Base-by-base conservation (phyloP, 1,140 invertebrate genomes). In the Monochamus saltuarius region DNA sequence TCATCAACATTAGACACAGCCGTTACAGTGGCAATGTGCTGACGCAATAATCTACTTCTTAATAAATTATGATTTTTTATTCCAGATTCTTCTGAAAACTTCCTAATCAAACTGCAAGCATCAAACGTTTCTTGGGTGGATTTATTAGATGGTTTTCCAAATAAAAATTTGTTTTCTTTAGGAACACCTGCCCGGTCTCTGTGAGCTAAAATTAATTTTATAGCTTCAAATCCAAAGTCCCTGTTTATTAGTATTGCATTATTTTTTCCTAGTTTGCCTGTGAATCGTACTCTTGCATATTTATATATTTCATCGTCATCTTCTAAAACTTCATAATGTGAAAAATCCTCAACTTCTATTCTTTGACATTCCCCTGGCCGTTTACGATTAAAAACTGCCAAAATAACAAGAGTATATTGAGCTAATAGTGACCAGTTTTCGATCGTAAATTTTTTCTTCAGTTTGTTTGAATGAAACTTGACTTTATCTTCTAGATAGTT, bases 251-350 rank as follows among this genome's bases (percentile, higher is more conserved):
- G 45, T n/a, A 47, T 4, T 16, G 45, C 45, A 47, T 11, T 47
- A 19, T 47, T 47, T 19, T 47, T 19, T 10, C 45, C 45, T 47
- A 47, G 17, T 29, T 47, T 47, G 7, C 19, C 45, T 16, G 16
- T 47, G 11, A 47, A 29, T 17, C 17, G 17, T 2, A 47, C 17
- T 47, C 45, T 47, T 10, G 45, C 45, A 11, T 8, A 47, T 7
- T 47, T 47, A 47, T 4, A 16, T 17, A 22, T 22, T 22, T 22
- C 29, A 16, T 47, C 45, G 2, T 47, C 45, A 47, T 47, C 29
- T 10, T 9, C 16, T 11, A 19, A 11, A 17, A 47, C 16, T 47
- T 47, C 16, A 3, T 29, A 3, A 29, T 29, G n/a, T n/a, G n/a
- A n/a, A n/a, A n/a, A 29, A 29, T 29, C 22, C 2, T 29, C 22